A percentile compares a stretch with the other conserved stretches of the same genome.
Conservation (phyloP, 1,140 invertebrate species). For the Bombus terrestris region DNA sequence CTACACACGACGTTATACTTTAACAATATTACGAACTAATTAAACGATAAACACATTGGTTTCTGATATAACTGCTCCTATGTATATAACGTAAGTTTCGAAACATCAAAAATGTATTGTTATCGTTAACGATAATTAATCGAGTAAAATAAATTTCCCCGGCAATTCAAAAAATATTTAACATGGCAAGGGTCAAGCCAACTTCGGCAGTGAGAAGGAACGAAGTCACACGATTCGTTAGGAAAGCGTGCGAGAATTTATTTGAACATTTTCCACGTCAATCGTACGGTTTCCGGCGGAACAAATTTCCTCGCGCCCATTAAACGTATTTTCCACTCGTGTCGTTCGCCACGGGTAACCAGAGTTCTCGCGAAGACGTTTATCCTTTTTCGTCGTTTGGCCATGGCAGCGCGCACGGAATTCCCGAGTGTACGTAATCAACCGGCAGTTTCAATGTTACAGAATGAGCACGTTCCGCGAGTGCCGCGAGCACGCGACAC, state of each 20-base stretch:
- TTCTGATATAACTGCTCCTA: no score
- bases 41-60: no score
- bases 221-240: neutral
- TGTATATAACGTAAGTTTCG: no score
- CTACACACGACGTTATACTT: no score
- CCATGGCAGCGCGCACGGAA: neutral
- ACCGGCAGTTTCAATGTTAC: constrained; percentile 9
- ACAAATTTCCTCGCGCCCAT: constrained; percentile 23
- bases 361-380: neutral
- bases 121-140: no score
- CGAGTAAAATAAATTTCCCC: no score
- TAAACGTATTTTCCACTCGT: constrained; percentile 28
- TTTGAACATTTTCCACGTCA: neutral
- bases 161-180: no score
- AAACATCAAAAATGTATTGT: no score
- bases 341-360: neutral
- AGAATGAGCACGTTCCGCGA: constrained; percentile 14
- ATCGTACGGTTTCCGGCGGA: neutral
- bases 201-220: no score
- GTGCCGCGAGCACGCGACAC: neutral
- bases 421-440: constrained; percentile 34
- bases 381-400: constrained; percentile 23
- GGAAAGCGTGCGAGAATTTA: neutral
- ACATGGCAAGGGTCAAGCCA: no score
- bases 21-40: no score